Conservation (phyloP, 2,113 vertebrate species). For the Myrmecophaga tridactyla region DNA sequence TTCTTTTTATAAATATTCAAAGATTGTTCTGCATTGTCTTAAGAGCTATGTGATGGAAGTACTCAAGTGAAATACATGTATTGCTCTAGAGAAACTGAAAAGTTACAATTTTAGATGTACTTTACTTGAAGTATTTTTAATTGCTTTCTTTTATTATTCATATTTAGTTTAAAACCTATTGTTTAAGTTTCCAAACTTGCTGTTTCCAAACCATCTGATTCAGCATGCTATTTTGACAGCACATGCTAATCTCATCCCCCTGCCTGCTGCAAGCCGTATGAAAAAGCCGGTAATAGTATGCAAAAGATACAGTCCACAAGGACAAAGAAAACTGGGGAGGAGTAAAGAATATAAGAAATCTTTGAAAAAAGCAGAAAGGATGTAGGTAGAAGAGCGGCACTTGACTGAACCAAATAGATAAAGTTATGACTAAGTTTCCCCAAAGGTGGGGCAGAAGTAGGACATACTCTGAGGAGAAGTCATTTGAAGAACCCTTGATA, state of each 20-base stretch:
- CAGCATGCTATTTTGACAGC: background rate
- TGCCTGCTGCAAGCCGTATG: background rate
- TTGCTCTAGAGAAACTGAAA: background rate
- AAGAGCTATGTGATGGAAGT: background rate
- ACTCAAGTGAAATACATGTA: background rate
- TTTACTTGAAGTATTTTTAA: background rate
- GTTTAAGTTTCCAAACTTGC: background rate
- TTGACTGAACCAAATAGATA: background rate
- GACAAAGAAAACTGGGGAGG: background rate
- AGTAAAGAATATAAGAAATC: background rate
- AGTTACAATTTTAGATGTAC: background rate
- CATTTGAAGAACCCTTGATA: background rate
- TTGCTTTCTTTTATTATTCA: background rate
- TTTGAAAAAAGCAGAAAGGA: background rate
- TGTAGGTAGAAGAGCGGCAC: background rate
- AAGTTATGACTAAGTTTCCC: background rate
- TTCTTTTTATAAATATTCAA: background rate
- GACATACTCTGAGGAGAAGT: background rate
- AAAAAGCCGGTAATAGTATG: background rate
- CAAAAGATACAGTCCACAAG: background rate
- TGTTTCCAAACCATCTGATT: background rate
- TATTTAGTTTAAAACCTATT: background rate
- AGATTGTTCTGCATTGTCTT: constrained; percentile 3
- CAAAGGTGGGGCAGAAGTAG: background rate
- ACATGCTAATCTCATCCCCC: background rate